Evolutionary conservation across 2,797 vertebrate species (phyloP).

Genomic region (Onychomys torridus): DNA sequence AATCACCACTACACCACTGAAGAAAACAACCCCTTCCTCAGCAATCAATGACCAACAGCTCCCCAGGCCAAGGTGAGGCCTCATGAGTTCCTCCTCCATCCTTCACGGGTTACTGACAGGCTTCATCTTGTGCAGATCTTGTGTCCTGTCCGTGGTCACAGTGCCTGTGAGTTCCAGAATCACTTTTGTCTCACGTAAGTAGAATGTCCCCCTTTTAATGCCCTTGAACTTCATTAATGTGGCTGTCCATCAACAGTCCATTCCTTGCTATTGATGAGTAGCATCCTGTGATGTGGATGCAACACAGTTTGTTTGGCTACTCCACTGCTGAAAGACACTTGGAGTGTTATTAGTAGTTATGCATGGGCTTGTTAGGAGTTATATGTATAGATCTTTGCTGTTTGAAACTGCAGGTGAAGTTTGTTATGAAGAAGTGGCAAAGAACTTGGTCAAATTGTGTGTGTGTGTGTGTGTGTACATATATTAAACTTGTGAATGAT

Average conservation of each 20-base stretch:
- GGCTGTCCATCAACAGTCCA: background rate
- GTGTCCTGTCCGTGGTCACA: background rate
- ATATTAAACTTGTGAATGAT: background rate
- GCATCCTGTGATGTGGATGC: background rate
- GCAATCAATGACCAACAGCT: background rate
- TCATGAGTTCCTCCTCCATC: background rate
- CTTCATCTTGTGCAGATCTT: background rate
- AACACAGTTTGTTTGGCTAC: background rate
- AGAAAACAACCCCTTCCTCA: background rate
- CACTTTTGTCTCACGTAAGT: slow-evolving; percentile 15
- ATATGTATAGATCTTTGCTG: background rate
- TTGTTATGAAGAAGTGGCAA: background rate
- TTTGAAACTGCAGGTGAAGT: background rate
- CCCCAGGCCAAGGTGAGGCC: background rate
- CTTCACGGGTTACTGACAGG: background rate
- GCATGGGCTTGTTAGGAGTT: background rate
- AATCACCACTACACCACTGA: background rate
- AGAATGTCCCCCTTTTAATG: background rate
- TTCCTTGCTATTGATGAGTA: slow-evolving; percentile 12
- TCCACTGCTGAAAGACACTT: slow-evolving; percentile 35
- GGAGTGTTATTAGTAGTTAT: background rate
- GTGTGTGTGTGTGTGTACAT: background rate
- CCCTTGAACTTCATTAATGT: background rate
- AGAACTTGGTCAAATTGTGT: no score
- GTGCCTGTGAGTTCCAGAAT: background rate